These are phyloP conservation scores for Patella pellucida DNA, from an alignment of 2,888 invertebrate genomes.

Conservation along the genomic window DNA sequence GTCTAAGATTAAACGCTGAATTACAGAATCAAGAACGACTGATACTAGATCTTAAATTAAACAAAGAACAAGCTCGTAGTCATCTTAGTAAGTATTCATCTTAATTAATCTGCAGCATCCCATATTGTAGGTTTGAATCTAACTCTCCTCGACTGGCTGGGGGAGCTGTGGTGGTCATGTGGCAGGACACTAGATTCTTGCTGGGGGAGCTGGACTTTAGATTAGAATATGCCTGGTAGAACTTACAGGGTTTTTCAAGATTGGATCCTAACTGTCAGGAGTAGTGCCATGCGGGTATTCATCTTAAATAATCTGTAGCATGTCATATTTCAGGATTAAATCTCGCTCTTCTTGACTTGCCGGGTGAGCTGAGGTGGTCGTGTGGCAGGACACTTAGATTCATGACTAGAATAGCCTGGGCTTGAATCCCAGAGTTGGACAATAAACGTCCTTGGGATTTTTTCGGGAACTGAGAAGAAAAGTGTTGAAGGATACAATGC, in stretches of 20 bases:
- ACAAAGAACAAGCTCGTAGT: constrained; percentile 56
- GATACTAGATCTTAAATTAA: constrained; percentile 54
- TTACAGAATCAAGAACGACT: constrained; percentile 60
- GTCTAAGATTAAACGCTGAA: constrained; percentile 60
- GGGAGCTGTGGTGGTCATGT: too few species aligned
- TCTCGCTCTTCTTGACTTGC: neutral
- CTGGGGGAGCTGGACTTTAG: neutral
- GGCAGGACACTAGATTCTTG: too few species aligned
- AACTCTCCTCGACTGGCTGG: neutral
- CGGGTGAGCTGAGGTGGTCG: neutral
- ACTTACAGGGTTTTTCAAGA: constrained; percentile 48
- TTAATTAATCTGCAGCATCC: too few species aligned
- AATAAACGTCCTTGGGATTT: constrained; percentile 34
- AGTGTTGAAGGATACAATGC: too few species aligned
- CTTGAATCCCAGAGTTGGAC: constrained; percentile 52
- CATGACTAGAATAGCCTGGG: constrained; percentile 32
- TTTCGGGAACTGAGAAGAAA: too few species aligned
- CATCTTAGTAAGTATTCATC: constrained; percentile 48
- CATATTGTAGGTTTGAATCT: neutral
- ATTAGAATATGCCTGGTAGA: constrained; percentile 42
- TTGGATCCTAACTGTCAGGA: constrained; percentile 48
- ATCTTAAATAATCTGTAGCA: too few species aligned
- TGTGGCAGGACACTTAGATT: neutral
- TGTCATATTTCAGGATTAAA: too few species aligned
- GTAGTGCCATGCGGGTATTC: constrained; percentile 18